These are phyloP conservation scores for Coturnix japonica DNA, from an alignment of 2,113 vertebrate genomes.

Conservation along the genomic window DNA sequence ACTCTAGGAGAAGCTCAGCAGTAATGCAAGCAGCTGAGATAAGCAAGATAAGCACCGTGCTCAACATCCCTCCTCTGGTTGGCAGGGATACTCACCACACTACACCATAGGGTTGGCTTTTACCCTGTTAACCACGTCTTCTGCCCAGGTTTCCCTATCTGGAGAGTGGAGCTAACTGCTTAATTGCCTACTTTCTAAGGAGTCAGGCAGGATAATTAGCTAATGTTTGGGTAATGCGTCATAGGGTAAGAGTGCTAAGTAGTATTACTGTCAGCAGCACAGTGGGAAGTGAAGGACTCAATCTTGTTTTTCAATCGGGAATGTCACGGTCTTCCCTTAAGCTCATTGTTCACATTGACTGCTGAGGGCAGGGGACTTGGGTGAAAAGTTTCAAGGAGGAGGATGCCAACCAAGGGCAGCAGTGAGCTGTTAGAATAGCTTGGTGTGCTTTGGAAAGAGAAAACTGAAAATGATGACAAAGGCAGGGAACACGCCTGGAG, in stretches of 20 bases:
- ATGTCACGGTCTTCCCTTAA: background rate
- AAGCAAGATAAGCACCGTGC: background rate
- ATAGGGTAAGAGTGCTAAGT: constrained; percentile 19
- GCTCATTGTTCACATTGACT: background rate
- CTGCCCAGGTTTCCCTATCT: background rate
- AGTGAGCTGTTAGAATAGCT: background rate
- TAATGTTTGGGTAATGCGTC: constrained; percentile 48
- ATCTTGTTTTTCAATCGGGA: background rate
- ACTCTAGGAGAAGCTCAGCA: background rate
- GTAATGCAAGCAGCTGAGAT: background rate
- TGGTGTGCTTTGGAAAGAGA: background rate
- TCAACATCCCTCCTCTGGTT: background rate
- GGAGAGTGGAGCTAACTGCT: background rate
- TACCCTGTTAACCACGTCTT: background rate
- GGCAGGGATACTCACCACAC: background rate
- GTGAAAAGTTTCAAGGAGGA: background rate
- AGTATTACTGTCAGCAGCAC: constrained; percentile 52
- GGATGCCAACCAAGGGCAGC: background rate
- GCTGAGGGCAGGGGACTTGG: background rate
- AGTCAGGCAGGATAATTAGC: constrained; percentile 37
- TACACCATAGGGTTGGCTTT: background rate
- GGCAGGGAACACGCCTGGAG: background rate
- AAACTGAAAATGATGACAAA: background rate
- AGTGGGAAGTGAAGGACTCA: constrained; percentile 41
- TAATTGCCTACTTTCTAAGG: constrained; percentile 46